Conservation (phyloP, 2,888 invertebrate genomes). For the Diadegma fenestrale region DNA sequence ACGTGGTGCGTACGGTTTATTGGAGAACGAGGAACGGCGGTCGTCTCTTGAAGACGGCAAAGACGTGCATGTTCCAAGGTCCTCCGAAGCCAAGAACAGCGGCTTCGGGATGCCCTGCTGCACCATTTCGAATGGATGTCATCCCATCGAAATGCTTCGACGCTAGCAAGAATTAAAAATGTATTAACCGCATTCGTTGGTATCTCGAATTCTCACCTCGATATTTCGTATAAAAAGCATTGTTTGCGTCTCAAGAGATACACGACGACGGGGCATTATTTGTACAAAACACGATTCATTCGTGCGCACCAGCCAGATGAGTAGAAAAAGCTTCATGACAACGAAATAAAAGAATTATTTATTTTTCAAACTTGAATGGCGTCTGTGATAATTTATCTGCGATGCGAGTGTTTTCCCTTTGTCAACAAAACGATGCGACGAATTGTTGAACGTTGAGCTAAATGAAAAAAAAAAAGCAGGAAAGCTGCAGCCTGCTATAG, state of each 20-base stretch:
- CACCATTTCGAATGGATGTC: conserved; percentile 73
- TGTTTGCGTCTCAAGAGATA: not conserved
- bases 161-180: conserved; percentile 48
- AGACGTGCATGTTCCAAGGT: conserved; percentile 80
- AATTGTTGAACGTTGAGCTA: not conserved
- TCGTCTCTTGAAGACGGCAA: conserved; percentile 79
- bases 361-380: conserved; percentile 61
- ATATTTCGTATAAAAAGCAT: not conserved
- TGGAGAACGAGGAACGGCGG: conserved; percentile 87
- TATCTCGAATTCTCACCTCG: not conserved
- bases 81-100: conserved; percentile 81
- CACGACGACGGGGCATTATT: conserved; percentile 14
- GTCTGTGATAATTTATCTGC: not conserved
- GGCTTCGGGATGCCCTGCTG: conserved; percentile 71
- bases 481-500: no score
- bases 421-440: not conserved
- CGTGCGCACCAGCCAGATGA: not conserved
- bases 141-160: conserved; percentile 72
- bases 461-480: no score
- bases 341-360: conserved; percentile 76
- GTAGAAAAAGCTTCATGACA: conserved; percentile 62
- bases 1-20: conserved; percentile 91
- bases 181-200: conserved; percentile 2
- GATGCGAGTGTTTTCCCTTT: not conserved
- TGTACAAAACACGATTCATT: conserved; percentile 65